phyloP scores from a whole-genome alignment of 2,888 invertebrate species.

The Bruchidius siliquastri region DNA sequence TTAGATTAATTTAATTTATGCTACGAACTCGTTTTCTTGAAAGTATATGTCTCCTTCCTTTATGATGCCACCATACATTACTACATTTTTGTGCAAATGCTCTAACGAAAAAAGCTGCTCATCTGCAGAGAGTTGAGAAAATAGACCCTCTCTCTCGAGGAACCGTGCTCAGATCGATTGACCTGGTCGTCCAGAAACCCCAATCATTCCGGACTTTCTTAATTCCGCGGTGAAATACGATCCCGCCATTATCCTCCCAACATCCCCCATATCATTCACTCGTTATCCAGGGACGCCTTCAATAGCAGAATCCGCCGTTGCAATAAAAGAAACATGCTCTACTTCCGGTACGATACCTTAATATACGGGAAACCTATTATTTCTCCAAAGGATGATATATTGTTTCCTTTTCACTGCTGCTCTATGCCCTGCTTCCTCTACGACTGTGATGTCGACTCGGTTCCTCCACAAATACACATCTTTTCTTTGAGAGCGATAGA shows the following conservation, averaged over 20 bases:
- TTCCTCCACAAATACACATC: neutral
- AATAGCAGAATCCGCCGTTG: neutral
- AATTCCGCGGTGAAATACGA: neutral
- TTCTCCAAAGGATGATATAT: neutral
- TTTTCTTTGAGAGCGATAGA: neutral
- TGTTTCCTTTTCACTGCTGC: neutral
- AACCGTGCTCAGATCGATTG: no score
- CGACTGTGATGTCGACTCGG: neutral
- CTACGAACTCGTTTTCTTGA: no score
- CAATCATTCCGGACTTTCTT: neutral
- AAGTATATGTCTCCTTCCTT: no score
- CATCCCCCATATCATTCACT: neutral
- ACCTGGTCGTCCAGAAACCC: neutral
- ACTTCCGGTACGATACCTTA: neutral
- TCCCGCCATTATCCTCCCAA: neutral
- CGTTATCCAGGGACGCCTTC: neutral
- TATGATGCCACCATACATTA: no score
- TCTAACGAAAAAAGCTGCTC: no score
- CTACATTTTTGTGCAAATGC: no score
- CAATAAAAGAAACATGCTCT: neutral
- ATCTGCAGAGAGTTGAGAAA: no score
- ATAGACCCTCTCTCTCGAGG: no score
- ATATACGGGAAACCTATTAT: neutral
- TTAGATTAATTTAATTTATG: no score
- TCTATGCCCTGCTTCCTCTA: neutral